phyloP scores from a whole-genome alignment of 1,140 invertebrate genomes.

The Bombus turneri region DNA sequence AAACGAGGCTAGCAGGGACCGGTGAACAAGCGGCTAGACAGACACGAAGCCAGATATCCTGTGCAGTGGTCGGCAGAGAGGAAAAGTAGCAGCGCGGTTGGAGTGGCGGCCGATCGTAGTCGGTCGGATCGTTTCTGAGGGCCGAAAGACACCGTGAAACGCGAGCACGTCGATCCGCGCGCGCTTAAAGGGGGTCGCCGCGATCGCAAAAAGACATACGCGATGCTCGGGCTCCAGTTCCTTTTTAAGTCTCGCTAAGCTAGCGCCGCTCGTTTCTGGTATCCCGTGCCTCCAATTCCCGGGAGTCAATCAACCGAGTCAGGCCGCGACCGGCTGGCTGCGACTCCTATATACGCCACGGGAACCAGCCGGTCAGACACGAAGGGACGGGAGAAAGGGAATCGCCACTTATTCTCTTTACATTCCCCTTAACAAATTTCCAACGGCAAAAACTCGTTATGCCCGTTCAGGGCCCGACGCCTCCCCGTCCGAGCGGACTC shows the following conservation, averaged over 20 bases:
- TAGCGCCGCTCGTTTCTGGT: slow-evolving; percentile 64
- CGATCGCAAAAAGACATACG: slow-evolving; percentile 54
- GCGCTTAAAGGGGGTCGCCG: slow-evolving; percentile 49
- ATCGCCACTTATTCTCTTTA: slow-evolving; percentile 62
- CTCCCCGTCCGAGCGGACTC: slow-evolving; percentile 27
- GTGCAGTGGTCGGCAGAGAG: background rate
- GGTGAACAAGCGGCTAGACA: no score
- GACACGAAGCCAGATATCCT: background rate
- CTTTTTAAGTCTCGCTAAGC: slow-evolving; percentile 68
- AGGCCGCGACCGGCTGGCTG: slow-evolving; percentile 41
- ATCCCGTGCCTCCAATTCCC: slow-evolving; percentile 55
- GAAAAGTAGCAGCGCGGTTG: slow-evolving; percentile 5
- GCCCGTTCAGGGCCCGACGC: slow-evolving; percentile 52
- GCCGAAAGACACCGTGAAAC: slow-evolving; percentile 46
- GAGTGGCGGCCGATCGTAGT: background rate
- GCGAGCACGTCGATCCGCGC: slow-evolving; percentile 50
- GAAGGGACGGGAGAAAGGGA: slow-evolving; percentile 48
- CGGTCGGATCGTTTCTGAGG: slow-evolving; percentile 47
- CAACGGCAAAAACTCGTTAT: slow-evolving; percentile 64
- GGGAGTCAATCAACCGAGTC: slow-evolving; percentile 59
- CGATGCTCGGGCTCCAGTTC: slow-evolving; percentile 43
- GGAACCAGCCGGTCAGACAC: slow-evolving; percentile 26
- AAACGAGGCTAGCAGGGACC: background rate
- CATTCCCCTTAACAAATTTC: slow-evolving; percentile 71
- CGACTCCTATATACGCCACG: slow-evolving; percentile 43